phyloP scores from a whole-genome alignment of 2,113 vertebrate species.

The Macrotus californicus region DNA sequence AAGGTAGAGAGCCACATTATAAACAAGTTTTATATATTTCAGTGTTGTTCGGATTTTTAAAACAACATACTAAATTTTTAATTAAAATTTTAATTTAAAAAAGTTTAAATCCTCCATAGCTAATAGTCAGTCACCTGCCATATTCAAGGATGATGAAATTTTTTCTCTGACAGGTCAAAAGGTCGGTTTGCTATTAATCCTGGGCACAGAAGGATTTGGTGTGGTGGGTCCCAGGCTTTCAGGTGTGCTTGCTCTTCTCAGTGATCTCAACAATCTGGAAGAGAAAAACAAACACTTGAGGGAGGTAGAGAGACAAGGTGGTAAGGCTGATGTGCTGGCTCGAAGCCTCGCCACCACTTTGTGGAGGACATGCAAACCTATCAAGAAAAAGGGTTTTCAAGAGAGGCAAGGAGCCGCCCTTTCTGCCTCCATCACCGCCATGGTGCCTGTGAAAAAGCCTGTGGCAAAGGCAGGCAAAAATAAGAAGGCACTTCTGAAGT shows the following conservation, averaged over 20 bases:
- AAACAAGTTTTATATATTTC: background rate
- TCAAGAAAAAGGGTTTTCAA: background rate
- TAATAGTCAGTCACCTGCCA: constrained; percentile 59
- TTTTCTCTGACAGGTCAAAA: background rate
- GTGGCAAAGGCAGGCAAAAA: background rate
- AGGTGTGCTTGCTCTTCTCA: background rate
- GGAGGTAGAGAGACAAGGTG: background rate
- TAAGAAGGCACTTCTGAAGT: background rate
- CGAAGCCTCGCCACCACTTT: background rate
- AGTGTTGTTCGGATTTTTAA: background rate
- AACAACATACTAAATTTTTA: background rate
- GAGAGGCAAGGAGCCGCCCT: background rate
- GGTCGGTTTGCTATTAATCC: background rate
- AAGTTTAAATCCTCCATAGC: background rate
- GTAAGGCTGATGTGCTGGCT: background rate
- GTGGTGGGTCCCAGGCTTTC: background rate
- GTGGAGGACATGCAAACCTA: background rate
- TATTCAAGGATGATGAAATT: background rate
- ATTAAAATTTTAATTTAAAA: background rate
- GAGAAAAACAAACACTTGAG: background rate
- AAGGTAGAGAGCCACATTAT: background rate
- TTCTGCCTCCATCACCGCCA: background rate
- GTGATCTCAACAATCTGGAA: background rate
- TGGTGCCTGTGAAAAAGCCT: background rate
- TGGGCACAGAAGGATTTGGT: background rate